phyloP scores from a whole-genome alignment of 1,140 invertebrate species.

The Cheumatopsyche charites region DNA sequence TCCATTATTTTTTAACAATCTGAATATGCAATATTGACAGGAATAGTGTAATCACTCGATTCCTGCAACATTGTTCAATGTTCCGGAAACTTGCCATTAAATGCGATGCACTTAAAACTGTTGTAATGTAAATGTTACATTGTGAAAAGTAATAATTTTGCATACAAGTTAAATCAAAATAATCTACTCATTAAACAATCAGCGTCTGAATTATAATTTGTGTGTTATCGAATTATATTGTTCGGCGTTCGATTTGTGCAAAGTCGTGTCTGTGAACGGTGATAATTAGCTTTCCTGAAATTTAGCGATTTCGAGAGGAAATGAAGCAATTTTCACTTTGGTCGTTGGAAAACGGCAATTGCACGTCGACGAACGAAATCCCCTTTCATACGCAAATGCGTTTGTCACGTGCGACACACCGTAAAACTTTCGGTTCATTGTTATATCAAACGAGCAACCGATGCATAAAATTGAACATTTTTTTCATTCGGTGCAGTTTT shows the following conservation, averaged over 20 bases:
- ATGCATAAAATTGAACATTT: constrained; percentile 5
- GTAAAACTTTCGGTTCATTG: background rate
- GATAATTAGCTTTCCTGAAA: background rate
- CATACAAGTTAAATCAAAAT: background rate
- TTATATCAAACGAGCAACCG: constrained; percentile 3
- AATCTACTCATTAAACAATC: too few species aligned
- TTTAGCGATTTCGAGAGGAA: constrained; percentile 6
- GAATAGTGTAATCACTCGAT: too few species aligned
- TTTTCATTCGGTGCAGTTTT: background rate
- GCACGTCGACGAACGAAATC: background rate
- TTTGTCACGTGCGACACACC: constrained; percentile 15
- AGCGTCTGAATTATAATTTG: too few species aligned
- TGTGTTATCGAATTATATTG: too few species aligned
- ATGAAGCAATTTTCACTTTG: constrained; percentile 26
- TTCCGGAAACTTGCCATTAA: too few species aligned
- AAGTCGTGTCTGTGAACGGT: too few species aligned
- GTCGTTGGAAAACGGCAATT: background rate
- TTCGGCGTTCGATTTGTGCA: too few species aligned
- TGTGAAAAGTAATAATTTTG: background rate
- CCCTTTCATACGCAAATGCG: constrained; percentile 20
- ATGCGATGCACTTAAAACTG: too few species aligned
- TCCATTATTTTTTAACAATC: too few species aligned
- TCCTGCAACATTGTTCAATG: too few species aligned
- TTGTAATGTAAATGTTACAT: too few species aligned
- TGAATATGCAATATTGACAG: too few species aligned